Percentiles rank a stretch among this genome's conserved stretches.
Evolutionary conservation across 2,797 vertebrate species (phyloP).

Genomic region (Hylomyscus alleni): DNA sequence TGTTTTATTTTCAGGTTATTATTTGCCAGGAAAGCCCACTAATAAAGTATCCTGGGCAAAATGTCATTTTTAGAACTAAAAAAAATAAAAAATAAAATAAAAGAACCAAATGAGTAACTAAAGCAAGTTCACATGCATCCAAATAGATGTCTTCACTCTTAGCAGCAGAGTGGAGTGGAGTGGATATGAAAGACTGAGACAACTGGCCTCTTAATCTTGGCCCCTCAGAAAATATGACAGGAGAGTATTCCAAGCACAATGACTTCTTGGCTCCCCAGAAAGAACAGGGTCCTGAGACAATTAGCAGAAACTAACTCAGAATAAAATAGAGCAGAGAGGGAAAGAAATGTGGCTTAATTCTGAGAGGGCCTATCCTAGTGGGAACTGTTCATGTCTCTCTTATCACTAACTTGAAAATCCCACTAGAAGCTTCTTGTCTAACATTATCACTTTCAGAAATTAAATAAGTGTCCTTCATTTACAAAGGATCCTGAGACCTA

Average conservation of each 20-base stretch:
- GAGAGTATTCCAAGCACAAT: neutral
- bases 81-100: conserved; percentile 28
- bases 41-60: conserved; percentile 52
- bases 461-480: neutral
- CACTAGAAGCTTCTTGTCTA: neutral
- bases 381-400: conserved; percentile 11
- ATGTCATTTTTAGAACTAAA: conserved; percentile 58
- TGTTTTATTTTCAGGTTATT: conserved; percentile 54
- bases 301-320: neutral
- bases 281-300: neutral
- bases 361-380: neutral
- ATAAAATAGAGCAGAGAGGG: neutral
- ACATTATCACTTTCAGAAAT: neutral
- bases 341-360: neutral
- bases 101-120: conserved; percentile 16
- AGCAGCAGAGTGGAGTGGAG: neutral
- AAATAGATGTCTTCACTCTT: conserved; percentile 2
- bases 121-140: neutral
- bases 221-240: neutral
- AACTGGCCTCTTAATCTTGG: neutral
- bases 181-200: neutral
- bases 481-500: neutral
- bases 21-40: conserved; percentile 31
- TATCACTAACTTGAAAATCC: conserved; percentile 14
- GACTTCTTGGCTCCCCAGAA: neutral